A percentile compares a stretch with the other conserved stretches of the same genome.
phyloP scores from a whole-genome alignment of 64 coral and sea anemone species.

The Pocillopora damicornis region DNA sequence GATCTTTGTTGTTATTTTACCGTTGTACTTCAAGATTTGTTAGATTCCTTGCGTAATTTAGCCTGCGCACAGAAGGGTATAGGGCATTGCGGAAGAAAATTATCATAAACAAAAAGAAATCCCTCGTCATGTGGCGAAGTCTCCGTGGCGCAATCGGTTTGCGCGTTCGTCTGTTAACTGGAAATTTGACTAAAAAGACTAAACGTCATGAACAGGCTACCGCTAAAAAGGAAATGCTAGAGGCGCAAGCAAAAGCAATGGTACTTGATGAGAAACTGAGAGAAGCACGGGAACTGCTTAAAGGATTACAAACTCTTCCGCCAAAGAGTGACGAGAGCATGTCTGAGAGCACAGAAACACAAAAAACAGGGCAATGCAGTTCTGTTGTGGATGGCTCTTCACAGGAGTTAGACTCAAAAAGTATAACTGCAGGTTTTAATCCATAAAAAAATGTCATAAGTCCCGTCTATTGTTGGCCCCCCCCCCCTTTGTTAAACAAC shows the following conservation, averaged over 20 bases:
- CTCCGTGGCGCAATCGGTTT: slow-evolving; percentile 73
- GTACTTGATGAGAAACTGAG: slow-evolving; percentile 12
- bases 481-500: too few species aligned
- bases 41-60: too few species aligned
- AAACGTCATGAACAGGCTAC: background rate
- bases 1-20: too few species aligned
- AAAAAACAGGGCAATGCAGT: background rate
- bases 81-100: too few species aligned
- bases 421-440: too few species aligned
- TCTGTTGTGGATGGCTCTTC: background rate
- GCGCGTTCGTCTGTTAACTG: slow-evolving; percentile 72
- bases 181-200: background rate
- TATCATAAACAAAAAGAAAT: too few species aligned
- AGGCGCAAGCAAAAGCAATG: background rate
- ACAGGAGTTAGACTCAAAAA: too few species aligned
- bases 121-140: too few species aligned
- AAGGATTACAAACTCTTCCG: slow-evolving; percentile 21
- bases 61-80: too few species aligned
- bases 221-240: slow-evolving; percentile 15
- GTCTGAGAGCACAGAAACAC: background rate
- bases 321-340: background rate
- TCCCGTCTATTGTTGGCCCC: too few species aligned
- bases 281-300: background rate
- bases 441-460: too few species aligned
- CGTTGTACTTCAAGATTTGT: too few species aligned